These are phyloP conservation scores for Callosobruchus maculatus DNA, from an alignment of 2,888 invertebrate species.

Conservation along the genomic window DNA sequence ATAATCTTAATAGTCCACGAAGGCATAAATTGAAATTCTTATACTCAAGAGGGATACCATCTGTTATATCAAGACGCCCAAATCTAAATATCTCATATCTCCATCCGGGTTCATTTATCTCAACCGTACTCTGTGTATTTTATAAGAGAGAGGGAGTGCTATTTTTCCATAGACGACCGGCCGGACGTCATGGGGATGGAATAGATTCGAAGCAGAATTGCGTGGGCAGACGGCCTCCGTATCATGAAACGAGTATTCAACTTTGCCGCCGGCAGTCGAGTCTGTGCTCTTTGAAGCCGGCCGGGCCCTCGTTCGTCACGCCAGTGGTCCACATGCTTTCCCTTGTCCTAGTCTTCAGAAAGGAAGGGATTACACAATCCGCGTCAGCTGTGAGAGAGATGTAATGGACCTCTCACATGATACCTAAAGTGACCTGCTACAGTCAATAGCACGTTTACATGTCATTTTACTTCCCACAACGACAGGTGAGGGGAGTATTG, in stretches of 20 bases:
- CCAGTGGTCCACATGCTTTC: neutral
- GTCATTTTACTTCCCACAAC: too few species aligned
- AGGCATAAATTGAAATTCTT: neutral
- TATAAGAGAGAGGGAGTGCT: constrained; percentile 8
- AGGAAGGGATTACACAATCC: neutral
- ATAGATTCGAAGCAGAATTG: constrained; percentile 5
- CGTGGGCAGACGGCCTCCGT: constrained; percentile 8
- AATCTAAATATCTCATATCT: neutral
- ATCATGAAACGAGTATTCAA: constrained; percentile 29
- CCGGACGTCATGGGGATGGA: constrained; percentile 24
- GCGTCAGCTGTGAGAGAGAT: neutral
- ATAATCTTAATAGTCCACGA: too few species aligned
- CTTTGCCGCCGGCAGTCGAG: neutral
- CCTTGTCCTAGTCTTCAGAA: neutral
- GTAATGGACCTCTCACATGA: neutral
- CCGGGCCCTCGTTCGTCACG: neutral
- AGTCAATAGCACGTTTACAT: too few species aligned
- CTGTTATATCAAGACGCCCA: neutral
- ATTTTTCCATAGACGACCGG: constrained; percentile 15
- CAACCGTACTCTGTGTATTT: neutral
- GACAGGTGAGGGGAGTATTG: too few species aligned
- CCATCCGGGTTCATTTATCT: neutral
- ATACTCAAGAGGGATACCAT: neutral
- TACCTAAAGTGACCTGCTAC: neutral
- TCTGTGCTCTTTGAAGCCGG: neutral